Percentiles rank a stretch among this genome's conserved stretches.
Conservation (phyloP, 2,113 vertebrate species). For the Irena cyanogastra region DNA sequence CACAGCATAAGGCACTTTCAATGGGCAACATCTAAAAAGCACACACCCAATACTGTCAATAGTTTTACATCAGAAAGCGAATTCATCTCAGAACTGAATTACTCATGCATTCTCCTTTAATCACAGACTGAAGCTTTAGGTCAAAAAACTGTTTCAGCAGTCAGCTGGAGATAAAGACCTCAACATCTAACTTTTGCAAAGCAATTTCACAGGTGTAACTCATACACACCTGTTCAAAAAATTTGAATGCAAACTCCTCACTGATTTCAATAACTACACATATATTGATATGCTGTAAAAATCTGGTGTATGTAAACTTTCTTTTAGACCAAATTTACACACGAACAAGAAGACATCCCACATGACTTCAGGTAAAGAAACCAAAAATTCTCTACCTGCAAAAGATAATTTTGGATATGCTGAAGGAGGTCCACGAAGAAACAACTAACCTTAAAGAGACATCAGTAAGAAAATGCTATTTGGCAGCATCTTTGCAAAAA, state of each 20-base stretch:
- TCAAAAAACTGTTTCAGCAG: background rate
- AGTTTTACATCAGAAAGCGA: background rate
- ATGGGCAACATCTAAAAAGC: background rate
- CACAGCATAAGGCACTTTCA: background rate
- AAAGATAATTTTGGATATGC: background rate
- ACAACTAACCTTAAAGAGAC: background rate
- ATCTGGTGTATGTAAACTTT: background rate
- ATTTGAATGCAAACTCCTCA: background rate
- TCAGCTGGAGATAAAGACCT: background rate
- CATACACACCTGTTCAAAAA: background rate
- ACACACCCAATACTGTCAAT: background rate
- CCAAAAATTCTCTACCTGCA: background rate
- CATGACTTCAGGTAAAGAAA: background rate
- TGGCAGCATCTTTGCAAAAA: background rate
- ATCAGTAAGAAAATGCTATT: background rate
- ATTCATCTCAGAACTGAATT: background rate
- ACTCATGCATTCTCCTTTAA: background rate
- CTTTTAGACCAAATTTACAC: background rate
- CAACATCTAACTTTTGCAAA: background rate
- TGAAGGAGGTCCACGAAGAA: background rate
- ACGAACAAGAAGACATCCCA: background rate
- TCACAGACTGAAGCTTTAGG: background rate
- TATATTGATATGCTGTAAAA: background rate
- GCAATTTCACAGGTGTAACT: background rate
- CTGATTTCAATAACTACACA: background rate